Percentiles rank a stretch among this genome's conserved stretches.
Conservation (phyloP, 2,888 invertebrate genomes). For the Microplitis deprimator region DNA sequence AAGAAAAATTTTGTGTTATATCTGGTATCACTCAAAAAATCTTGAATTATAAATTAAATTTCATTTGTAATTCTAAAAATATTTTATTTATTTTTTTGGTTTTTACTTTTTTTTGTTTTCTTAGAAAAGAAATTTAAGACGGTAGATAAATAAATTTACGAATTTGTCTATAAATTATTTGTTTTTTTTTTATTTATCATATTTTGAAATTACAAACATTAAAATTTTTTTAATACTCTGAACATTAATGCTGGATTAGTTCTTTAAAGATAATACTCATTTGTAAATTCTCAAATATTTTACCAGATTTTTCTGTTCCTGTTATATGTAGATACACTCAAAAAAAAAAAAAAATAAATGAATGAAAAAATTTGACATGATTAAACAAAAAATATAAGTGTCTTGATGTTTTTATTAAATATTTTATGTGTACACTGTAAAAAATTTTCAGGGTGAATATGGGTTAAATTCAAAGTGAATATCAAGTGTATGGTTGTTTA, state of each 20-base stretch:
- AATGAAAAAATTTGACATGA: too few species aligned
- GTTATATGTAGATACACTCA: too few species aligned
- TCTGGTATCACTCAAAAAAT: too few species aligned
- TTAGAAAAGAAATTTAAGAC: not conserved
- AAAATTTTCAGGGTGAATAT: too few species aligned
- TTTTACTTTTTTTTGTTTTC: not conserved
- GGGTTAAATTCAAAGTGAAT: too few species aligned
- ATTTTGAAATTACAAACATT: not conserved
- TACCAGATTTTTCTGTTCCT: not conserved
- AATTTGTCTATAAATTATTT: not conserved
- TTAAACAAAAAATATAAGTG: too few species aligned
- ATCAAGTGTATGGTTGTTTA: too few species aligned
- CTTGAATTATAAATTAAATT: not conserved
- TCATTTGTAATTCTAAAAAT: not conserved
- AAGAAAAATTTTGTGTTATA: not conserved
- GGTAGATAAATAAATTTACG: not conserved
- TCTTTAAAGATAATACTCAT: not conserved
- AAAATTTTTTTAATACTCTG: not conserved
- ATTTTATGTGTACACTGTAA: too few species aligned
- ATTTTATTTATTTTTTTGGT: not conserved
- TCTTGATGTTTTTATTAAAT: too few species aligned
- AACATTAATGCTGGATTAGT: not conserved
- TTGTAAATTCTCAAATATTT: not conserved
- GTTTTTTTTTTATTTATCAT: not conserved
- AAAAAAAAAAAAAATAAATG: too few species aligned